Base-by-base conservation (phyloP, 2,797 vertebrate genomes). In the Cuculus canorus region DNA sequence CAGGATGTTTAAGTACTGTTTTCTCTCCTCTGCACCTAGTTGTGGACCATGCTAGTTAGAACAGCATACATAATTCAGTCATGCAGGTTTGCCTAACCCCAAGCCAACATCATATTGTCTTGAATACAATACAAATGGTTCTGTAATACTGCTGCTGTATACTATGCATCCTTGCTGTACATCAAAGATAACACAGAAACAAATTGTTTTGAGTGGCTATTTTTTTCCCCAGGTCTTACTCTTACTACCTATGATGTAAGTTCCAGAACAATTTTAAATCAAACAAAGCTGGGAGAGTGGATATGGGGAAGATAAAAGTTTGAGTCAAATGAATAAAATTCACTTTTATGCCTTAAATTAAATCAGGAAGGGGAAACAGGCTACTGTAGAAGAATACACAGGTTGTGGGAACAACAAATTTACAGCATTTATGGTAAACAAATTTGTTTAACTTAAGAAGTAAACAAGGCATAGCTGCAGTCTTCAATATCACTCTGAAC, bases 181-280 rank as follows among this genome's bases (percentile, higher is more conserved):
- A 32, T 41, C 28, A 13, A 86, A 92, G 65, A 57, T 78, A 94
- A 92, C 30, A 61, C 2, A 71, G 19, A 90, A 96, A 93, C 89
- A 93, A 96, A 95, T 8, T 53, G 5, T 56, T 82, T 23, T 61
- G 53, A 80, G 45, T 59, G 22, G 61, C 39, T 87, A 30, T 35
- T 84, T 71, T 1, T 15, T 2, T 3, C 5, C 47, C 4, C 5
- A 18, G 18, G 16, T 82, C 78, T 73, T 60, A 82, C 9, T 68
- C 56, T 61, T 52, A 66, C 2, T 7, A 45, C 5, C 25, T 54
- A 64, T 5, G 19, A 80, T 59, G 77, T 80, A n/a, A 43, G 16
- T 53, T 78, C 37, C 75, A 85, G 32, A 82, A 90, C 15, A 71
- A 60, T n/a, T 77, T 75, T 35, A 43, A 80, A 93, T 73, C n/a